Conservation (phyloP, 2,888 invertebrate species). For the Rhagium mordax region DNA sequence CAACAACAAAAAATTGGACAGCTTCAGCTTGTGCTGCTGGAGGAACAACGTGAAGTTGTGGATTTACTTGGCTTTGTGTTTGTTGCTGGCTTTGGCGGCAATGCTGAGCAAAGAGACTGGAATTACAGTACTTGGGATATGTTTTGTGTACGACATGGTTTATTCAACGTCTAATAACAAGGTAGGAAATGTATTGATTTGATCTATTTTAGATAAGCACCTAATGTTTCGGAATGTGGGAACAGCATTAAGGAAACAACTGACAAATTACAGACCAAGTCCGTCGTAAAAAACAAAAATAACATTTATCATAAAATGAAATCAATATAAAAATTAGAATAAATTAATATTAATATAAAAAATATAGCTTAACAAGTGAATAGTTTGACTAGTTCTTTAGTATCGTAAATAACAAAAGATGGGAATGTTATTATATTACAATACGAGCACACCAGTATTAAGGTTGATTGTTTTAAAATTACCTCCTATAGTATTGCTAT, state of each 20-base stretch:
- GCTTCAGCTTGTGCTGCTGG: slow-evolving; percentile 60
- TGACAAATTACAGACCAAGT: background rate
- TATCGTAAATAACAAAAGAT: too few relatives aligned
- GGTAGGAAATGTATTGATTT: slow-evolving; percentile 50
- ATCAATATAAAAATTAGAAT: too few relatives aligned
- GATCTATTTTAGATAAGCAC: background rate
- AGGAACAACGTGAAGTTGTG: slow-evolving; percentile 69
- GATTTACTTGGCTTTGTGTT: slow-evolving; percentile 76
- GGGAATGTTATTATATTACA: too few relatives aligned
- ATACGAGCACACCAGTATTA: too few relatives aligned
- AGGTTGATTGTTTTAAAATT: too few relatives aligned
- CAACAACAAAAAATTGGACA: slow-evolving; percentile 7
- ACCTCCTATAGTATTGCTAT: too few relatives aligned
- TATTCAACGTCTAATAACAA: slow-evolving; percentile 68
- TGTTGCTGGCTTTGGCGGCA: slow-evolving; percentile 78
- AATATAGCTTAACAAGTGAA: too few relatives aligned
- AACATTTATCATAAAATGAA: too few relatives aligned
- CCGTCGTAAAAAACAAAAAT: background rate
- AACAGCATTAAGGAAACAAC: background rate
- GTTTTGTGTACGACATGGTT: slow-evolving; percentile 89
- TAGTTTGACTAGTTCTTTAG: too few relatives aligned
- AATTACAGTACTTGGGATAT: slow-evolving; percentile 91
- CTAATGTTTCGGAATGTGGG: background rate
- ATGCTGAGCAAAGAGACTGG: slow-evolving; percentile 97
- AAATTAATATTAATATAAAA: too few relatives aligned